These are phyloP conservation scores for Elephantulus edwardii DNA, from an alignment of 2,113 vertebrate species.

Conservation along the genomic window DNA sequence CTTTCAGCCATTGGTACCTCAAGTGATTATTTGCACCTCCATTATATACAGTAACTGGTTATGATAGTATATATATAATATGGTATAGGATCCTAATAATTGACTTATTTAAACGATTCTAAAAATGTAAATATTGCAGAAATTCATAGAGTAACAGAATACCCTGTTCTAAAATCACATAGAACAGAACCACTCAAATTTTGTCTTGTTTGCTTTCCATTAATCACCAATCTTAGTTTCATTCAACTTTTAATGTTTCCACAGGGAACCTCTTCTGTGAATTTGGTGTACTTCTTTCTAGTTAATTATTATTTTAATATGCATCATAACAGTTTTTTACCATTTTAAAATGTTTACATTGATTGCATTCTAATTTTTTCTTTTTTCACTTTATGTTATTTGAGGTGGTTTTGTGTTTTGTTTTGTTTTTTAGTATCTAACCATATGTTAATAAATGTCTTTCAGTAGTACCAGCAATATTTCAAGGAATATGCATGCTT, in stretches of 20 bases:
- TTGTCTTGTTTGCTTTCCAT: not conserved
- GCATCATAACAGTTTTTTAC: not conserved
- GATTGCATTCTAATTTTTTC: not conserved
- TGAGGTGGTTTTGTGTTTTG: too few species aligned
- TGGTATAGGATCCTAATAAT: constrained; percentile 5
- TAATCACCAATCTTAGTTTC: not conserved
- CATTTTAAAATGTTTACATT: constrained; percentile 1
- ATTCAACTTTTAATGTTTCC: not conserved
- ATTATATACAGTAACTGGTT: not conserved
- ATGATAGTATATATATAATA: too few species aligned
- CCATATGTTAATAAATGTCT: not conserved
- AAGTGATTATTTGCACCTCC: not conserved
- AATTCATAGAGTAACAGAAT: not conserved
- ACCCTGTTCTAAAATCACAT: not conserved
- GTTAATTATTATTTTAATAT: not conserved
- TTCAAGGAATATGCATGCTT: not conserved
- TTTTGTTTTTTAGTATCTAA: too few species aligned
- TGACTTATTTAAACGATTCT: not conserved
- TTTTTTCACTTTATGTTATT: not conserved
- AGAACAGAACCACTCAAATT: not conserved
- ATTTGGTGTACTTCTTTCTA: not conserved
- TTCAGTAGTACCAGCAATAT: not conserved
- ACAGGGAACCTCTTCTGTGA: not conserved
- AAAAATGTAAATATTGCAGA: constrained; percentile 31
- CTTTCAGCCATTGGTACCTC: not conserved